Conservation (phyloP, 2,888 invertebrate genomes). For the Agrypnus murinus region DNA sequence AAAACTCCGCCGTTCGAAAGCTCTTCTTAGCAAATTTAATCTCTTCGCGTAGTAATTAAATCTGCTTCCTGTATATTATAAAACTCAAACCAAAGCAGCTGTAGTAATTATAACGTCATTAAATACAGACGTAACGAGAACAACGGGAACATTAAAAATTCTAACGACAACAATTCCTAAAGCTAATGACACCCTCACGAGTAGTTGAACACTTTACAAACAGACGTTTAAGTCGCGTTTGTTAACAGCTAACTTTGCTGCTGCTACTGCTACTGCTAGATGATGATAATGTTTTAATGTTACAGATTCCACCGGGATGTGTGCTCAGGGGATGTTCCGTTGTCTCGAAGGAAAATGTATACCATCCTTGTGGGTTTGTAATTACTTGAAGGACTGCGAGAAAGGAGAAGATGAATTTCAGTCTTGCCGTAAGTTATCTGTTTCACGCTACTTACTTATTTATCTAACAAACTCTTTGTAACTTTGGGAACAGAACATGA, state of each 20-base stretch:
- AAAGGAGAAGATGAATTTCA: constrained; percentile 94
- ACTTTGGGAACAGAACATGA: no score
- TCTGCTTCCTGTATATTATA: no score
- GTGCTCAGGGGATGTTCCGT: constrained; percentile 85
- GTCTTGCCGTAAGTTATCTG: constrained; percentile 94
- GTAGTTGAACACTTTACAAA: constrained; percentile 33
- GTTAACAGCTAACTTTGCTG: constrained; percentile 14
- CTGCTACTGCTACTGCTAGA: no score
- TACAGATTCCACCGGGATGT: constrained; percentile 71
- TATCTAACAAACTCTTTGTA: no score
- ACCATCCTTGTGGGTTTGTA: constrained; percentile 90
- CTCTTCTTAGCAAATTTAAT: no score
- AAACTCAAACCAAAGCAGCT: constrained; percentile 6
- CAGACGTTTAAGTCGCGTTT: constrained; percentile 20
- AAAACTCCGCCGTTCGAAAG: no score
- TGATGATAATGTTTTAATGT: constrained; percentile 41
- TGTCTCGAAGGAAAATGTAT: constrained; percentile 93
- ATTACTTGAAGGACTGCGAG: constrained; percentile 95
- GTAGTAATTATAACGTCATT: constrained; percentile 16
- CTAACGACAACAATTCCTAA: constrained; percentile 29
- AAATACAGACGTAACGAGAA: constrained; percentile 14
- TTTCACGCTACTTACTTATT: no score
- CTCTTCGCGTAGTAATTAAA: no score
- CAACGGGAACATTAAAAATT: constrained; percentile 34
- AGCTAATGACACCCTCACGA: constrained; percentile 40